Evolutionary conservation across 2,113 vertebrate species (phyloP).

Genomic region (Rhynchopsitta pachyrhyncha): DNA sequence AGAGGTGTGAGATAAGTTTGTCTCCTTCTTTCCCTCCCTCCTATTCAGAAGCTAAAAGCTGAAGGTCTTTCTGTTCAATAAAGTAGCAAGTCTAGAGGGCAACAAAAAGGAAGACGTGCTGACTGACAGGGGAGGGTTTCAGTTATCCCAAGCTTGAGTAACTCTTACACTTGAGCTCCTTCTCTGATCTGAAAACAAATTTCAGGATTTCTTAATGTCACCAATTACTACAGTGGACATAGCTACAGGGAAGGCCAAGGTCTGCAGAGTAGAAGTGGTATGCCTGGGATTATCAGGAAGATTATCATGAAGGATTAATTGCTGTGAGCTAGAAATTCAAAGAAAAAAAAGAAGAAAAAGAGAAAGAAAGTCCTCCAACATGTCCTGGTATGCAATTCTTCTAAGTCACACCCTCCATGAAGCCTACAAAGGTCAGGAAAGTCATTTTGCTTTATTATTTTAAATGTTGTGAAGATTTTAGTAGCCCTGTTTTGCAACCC

Average conservation of each 20-base stretch:
- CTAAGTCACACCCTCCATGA: background rate
- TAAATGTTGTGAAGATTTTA: background rate
- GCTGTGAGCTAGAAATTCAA: background rate
- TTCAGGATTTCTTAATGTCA: background rate
- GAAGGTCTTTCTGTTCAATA: background rate
- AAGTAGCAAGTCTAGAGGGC: background rate
- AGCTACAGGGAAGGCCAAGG: background rate
- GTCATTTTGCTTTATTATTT: slow-evolving; percentile 8
- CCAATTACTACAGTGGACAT: background rate
- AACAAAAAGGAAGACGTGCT: background rate
- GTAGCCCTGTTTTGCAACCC: background rate
- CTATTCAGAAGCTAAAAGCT: background rate
- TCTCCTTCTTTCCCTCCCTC: background rate
- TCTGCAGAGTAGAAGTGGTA: background rate
- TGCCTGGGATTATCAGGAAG: background rate
- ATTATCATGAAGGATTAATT: background rate
- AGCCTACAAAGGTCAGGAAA: slow-evolving; percentile 4
- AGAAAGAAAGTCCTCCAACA: background rate
- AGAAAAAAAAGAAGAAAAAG: background rate
- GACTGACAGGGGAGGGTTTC: background rate
- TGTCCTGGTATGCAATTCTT: background rate
- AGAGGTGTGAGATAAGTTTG: slow-evolving; percentile 7
- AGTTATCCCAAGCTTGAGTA: background rate
- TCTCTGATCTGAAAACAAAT: background rate
- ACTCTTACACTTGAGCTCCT: background rate